A percentile compares a stretch with the other conserved stretches of the same genome.
Conservation (phyloP, 1,140 invertebrate genomes). For the Andricus grossulariae region DNA sequence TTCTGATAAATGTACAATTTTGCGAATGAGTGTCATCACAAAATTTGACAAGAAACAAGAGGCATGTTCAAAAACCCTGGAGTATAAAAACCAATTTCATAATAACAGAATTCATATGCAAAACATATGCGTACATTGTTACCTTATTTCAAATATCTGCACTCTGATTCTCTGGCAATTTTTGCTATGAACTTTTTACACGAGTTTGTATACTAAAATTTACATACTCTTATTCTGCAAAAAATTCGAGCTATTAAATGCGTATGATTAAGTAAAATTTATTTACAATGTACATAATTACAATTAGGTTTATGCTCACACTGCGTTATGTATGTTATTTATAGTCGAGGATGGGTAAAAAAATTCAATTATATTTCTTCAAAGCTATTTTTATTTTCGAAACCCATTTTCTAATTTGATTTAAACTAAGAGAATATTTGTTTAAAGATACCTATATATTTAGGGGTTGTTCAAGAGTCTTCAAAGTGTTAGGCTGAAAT, state of each 20-base stretch:
- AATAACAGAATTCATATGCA: too few relatives aligned
- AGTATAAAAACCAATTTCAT: too few relatives aligned
- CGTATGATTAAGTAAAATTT: conserved; percentile 10
- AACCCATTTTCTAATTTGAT: not conserved
- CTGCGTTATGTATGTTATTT: not conserved
- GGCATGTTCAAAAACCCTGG: too few relatives aligned
- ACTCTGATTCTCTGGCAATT: too few relatives aligned
- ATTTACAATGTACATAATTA: conserved; percentile 32
- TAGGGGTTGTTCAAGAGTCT: conserved; percentile 2
- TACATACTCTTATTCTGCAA: not conserved
- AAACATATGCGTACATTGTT: too few relatives aligned
- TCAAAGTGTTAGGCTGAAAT: conserved; percentile 7
- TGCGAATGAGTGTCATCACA: too few relatives aligned
- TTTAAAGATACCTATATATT: not conserved
- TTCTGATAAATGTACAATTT: too few relatives aligned
- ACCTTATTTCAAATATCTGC: too few relatives aligned
- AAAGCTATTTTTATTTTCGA: too few relatives aligned
- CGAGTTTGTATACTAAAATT: not conserved
- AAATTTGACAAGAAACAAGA: too few relatives aligned
- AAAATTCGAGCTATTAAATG: not conserved
- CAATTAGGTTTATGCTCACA: conserved; percentile 10
- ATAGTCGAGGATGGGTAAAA: not conserved
- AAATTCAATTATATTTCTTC: not conserved
- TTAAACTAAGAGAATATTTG: not conserved
- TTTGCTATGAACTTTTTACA: too few relatives aligned